A percentile compares a stretch with the other conserved stretches of the same genome.
phyloP scores from a whole-genome alignment of 1,140 invertebrate species.

The Nautilus pompilius region DNA sequence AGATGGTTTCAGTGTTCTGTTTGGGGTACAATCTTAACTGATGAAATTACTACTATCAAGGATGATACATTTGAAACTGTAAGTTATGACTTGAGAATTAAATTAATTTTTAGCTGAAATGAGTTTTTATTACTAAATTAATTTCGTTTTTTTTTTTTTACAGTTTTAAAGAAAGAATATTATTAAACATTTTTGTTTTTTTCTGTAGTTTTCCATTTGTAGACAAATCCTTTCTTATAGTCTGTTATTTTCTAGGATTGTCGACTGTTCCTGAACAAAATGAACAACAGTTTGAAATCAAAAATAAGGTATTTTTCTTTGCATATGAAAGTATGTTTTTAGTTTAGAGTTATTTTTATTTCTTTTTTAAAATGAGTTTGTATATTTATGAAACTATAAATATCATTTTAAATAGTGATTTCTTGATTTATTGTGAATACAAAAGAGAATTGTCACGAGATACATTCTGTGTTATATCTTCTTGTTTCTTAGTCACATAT shows the following conservation, averaged over 20 bases:
- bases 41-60: slow-evolving; percentile 26
- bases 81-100: slow-evolving; percentile 9
- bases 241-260: slow-evolving; percentile 17
- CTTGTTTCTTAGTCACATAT: too few relatives aligned
- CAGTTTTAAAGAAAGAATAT: background rate
- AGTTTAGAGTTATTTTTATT: too few relatives aligned
- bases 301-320: slow-evolving; percentile 13
- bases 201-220: slow-evolving; percentile 25
- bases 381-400: too few relatives aligned
- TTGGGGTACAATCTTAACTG: slow-evolving; percentile 1
- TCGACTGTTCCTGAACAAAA: slow-evolving; percentile 28
- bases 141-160: background rate
- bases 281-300: slow-evolving; percentile 12
- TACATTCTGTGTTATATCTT: too few relatives aligned
- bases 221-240: background rate
- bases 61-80: slow-evolving; percentile 47
- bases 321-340: too few relatives aligned
- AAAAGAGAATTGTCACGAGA: too few relatives aligned
- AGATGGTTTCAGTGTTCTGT: slow-evolving; percentile 14
- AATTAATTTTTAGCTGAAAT: background rate
- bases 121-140: background rate
- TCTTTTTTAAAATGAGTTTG: too few relatives aligned
- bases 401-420: too few relatives aligned
- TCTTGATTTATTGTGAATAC: too few relatives aligned
- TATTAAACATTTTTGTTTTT: too few relatives aligned